Conservation (phyloP, 2,113 vertebrate species). For the Limanda limanda region DNA sequence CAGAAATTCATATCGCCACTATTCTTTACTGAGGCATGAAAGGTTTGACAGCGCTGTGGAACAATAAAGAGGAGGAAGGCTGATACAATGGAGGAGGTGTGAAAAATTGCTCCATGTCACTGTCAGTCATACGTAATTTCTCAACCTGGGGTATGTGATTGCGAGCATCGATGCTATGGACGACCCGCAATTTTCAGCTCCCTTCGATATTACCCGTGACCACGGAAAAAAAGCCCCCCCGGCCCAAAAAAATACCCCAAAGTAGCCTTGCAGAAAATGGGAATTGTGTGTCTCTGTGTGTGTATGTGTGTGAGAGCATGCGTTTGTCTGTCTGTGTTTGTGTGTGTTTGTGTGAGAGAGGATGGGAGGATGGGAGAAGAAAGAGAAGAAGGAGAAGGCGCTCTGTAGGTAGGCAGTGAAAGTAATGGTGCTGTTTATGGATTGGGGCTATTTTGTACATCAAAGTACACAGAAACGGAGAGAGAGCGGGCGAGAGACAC, state of each 20-base stretch:
- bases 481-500: slow-evolving; percentile 41
- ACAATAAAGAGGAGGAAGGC: slow-evolving; percentile 55
- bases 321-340: neutral
- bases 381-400: slow-evolving; percentile 44
- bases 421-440: slow-evolving; percentile 80
- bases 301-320: neutral
- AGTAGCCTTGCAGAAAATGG: slow-evolving; percentile 55
- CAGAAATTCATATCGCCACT: slow-evolving; percentile 33
- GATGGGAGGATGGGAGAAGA: slow-evolving; percentile 40
- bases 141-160: slow-evolving; percentile 41
- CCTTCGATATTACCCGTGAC: slow-evolving; percentile 63
- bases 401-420: slow-evolving; percentile 69
- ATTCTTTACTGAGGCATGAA: slow-evolving; percentile 55
- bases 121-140: slow-evolving; percentile 53
- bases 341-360: slow-evolving; percentile 2
- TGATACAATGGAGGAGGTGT: slow-evolving; percentile 35
- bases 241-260: slow-evolving; percentile 58
- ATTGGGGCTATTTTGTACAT: slow-evolving; percentile 81
- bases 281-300: slow-evolving; percentile 4
- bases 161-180: slow-evolving; percentile 29
- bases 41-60: slow-evolving; percentile 64
- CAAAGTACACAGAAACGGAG: slow-evolving; percentile 77
- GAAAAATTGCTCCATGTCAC: slow-evolving; percentile 52
- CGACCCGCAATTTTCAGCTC: slow-evolving; percentile 43
- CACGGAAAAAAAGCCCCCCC: slow-evolving; percentile 40